Evolutionary conservation across 2,888 invertebrate genomes (phyloP).

Genomic region (Lasioglossum calceatum): DNA sequence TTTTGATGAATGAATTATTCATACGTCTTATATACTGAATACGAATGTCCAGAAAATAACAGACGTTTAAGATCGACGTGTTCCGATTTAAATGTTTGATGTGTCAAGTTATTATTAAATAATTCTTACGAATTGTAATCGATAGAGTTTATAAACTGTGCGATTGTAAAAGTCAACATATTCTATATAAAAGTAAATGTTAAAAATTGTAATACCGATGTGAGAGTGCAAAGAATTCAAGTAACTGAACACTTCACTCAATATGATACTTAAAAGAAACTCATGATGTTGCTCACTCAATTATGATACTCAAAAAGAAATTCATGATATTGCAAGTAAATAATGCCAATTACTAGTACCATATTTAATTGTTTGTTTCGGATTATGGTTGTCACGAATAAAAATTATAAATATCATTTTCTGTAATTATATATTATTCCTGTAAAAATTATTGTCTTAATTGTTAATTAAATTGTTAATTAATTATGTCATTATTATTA

Average conservation of each 20-base stretch:
- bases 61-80: slow-evolving; percentile 23
- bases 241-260: too few relatives aligned
- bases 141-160: slow-evolving; percentile 36
- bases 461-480: background rate
- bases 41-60: slow-evolving; percentile 12
- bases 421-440: background rate
- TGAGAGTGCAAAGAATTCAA: too few relatives aligned
- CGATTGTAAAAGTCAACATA: slow-evolving; percentile 23
- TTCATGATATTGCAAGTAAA: slow-evolving; percentile 49
- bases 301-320: slow-evolving; percentile 20
- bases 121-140: slow-evolving; percentile 33
- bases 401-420: slow-evolving; percentile 31
- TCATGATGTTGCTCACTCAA: background rate
- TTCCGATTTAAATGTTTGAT: slow-evolving; percentile 33
- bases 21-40: slow-evolving; percentile 26
- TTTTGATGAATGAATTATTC: slow-evolving; percentile 39
- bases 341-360: slow-evolving; percentile 48
- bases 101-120: slow-evolving; percentile 39
- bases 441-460: background rate
- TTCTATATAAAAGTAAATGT: slow-evolving; percentile 34
- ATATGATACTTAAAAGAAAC: too few relatives aligned
- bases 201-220: slow-evolving; percentile 14
- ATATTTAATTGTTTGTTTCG: slow-evolving; percentile 55
- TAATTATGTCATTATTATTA: background rate
- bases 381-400: slow-evolving; percentile 53